A percentile compares a stretch with the other conserved stretches of the same genome.
Evolutionary conservation across 2,888 invertebrate species (phyloP).

Genomic region (Clusia tigrina): DNA sequence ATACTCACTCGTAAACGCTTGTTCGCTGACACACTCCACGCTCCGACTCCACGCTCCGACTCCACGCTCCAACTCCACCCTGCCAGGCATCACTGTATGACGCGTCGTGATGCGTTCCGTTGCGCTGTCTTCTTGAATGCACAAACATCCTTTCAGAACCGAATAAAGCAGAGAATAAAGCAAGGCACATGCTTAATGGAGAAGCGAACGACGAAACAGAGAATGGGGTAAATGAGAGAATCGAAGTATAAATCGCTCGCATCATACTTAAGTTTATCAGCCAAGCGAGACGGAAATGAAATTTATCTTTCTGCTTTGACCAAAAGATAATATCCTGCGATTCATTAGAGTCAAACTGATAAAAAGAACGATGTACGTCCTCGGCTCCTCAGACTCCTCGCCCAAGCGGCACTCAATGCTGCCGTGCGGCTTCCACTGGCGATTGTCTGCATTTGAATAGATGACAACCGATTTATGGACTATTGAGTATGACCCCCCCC

Average conservation of each 20-base stretch:
- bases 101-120: too few species aligned
- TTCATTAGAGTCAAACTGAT: constrained; percentile 9
- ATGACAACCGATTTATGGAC: constrained; percentile 57
- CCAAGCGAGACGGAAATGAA: constrained; percentile 11
- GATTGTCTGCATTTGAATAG: constrained; percentile 56
- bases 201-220: constrained; percentile 7
- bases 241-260: background rate
- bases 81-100: too few species aligned
- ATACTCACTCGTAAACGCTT: too few species aligned
- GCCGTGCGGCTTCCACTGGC: constrained; percentile 39
- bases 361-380: background rate
- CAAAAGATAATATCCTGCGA: constrained; percentile 11
- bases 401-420: background rate
- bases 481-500: constrained; percentile 41
- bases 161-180: too few species aligned
- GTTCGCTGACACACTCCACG: too few species aligned
- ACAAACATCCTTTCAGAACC: too few species aligned
- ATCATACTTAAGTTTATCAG: constrained; percentile 2
- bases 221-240: constrained; percentile 18
- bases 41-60: too few species aligned
- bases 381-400: background rate
- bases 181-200: background rate
- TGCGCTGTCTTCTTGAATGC: too few species aligned
- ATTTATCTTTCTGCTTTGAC: constrained; percentile 11
- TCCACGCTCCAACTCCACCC: too few species aligned